Evolutionary conservation across 2,888 invertebrate species (phyloP).

Genomic region (Rhynchonema sp.): DNA sequence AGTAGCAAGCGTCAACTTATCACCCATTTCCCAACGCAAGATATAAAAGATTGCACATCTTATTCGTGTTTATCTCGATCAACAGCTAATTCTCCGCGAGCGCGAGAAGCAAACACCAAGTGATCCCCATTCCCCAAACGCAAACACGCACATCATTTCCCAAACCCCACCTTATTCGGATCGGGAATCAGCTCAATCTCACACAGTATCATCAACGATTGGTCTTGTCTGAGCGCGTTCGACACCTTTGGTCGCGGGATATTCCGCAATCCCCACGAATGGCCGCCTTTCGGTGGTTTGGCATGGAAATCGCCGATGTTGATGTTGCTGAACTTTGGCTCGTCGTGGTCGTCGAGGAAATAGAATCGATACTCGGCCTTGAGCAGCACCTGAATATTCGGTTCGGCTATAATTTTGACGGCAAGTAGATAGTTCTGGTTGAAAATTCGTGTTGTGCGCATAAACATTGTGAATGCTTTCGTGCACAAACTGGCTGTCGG

Average conservation of each 20-base stretch:
- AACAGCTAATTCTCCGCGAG: too few species aligned
- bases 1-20: too few species aligned
- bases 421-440: background rate
- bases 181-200: slow-evolving; percentile 26
- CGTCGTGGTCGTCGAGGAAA: slow-evolving; percentile 22
- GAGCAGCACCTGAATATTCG: slow-evolving; percentile 20
- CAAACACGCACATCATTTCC: too few species aligned
- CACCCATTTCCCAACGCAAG: too few species aligned
- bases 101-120: too few species aligned
- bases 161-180: slow-evolving; percentile 10
- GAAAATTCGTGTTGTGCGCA: too few species aligned
- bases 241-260: slow-evolving; percentile 23
- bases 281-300: slow-evolving; percentile 26
- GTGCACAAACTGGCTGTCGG: too few species aligned
- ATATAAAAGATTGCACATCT: too few species aligned
- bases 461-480: too few species aligned
- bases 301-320: slow-evolving; percentile 28
- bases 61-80: too few species aligned
- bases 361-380: slow-evolving; percentile 28
- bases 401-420: background rate
- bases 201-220: slow-evolving; percentile 24
- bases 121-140: background rate
- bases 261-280: slow-evolving; percentile 27
- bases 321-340: slow-evolving; percentile 22
- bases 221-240: slow-evolving; percentile 19